phyloP scores from a whole-genome alignment of 2,797 vertebrate species.

The Momotus momota region DNA sequence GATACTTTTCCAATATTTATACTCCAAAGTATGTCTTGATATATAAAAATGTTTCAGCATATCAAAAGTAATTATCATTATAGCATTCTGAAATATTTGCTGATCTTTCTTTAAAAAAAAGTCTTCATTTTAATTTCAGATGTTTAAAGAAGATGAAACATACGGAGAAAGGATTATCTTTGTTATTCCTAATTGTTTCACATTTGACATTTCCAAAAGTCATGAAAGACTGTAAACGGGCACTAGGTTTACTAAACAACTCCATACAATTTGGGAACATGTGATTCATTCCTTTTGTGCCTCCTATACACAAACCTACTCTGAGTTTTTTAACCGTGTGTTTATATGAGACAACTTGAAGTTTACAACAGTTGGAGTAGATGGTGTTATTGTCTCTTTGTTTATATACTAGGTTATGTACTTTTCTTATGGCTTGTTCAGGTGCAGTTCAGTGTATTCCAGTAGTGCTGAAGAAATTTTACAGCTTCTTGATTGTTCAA shows the following conservation, averaged over 20 bases:
- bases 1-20: neutral
- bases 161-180: fast-evolving
- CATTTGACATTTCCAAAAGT: neutral
- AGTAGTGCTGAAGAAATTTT: neutral
- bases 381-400: neutral
- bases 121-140: neutral
- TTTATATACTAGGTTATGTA: neutral
- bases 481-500: neutral
- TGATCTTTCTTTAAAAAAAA: neutral
- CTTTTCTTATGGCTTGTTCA: neutral
- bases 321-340: neutral
- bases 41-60: neutral
- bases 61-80: neutral
- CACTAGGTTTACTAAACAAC: neutral
- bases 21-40: neutral
- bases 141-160: neutral
- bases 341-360: neutral
- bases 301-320: neutral
- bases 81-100: neutral
- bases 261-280: neutral
- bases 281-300: neutral
- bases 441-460: neutral
- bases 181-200: neutral
- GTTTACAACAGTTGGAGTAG: neutral
- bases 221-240: neutral